Evolutionary conservation across 53 echinoderm and acorn worm species (phyloP).

Genomic region (Echinarachnius parma): DNA sequence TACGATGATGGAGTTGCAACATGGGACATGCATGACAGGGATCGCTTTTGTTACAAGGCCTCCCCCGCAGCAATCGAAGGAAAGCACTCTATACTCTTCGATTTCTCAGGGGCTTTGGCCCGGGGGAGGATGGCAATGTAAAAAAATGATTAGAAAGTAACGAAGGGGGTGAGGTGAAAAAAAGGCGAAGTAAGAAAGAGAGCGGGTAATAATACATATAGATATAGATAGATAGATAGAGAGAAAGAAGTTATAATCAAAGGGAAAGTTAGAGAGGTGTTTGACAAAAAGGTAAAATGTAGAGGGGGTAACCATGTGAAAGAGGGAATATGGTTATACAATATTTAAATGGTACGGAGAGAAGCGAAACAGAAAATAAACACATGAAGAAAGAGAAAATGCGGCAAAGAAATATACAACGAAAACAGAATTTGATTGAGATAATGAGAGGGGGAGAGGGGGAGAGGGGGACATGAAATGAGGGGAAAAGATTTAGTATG

Average conservation of each 20-base stretch:
- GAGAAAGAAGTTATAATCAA: background rate
- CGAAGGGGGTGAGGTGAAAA: background rate
- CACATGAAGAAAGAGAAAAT: background rate
- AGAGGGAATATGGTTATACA: no score
- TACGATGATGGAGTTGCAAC: no score
- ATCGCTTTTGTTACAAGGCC: no score
- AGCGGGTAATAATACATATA: background rate
- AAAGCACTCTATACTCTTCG: no score
- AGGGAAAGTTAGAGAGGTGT: background rate
- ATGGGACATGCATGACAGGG: no score
- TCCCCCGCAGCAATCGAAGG: no score
- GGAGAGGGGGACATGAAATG: background rate
- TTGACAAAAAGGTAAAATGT: no score
- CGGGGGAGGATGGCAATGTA: no score
- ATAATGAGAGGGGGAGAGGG: background rate
- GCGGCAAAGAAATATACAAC: background rate
- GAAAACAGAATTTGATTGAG: background rate
- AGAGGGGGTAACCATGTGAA: no score
- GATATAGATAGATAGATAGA: background rate
- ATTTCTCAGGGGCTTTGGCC: no score
- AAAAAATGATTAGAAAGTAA: no score
- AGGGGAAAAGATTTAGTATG: background rate
- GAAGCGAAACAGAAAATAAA: background rate
- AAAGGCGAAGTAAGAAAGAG: background rate
- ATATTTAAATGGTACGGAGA: no score